A percentile compares a stretch with the other conserved stretches of the same genome.
Conservation (phyloP, 2,888 invertebrate species). For the Macrophya annulata region DNA sequence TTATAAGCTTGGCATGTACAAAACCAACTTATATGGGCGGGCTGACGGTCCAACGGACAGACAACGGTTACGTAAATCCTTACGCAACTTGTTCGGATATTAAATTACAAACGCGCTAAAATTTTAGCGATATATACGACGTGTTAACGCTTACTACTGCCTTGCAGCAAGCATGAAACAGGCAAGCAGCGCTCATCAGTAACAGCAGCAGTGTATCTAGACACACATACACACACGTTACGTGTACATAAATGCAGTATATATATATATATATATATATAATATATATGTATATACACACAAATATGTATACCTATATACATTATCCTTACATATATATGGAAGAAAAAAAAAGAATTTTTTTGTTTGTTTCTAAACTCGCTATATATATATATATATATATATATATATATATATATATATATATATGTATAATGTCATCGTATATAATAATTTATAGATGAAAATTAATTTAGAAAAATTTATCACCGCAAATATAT, state of each 20-base stretch:
- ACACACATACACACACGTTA: background rate
- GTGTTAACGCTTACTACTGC: background rate
- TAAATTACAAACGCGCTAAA: slow-evolving; percentile 47
- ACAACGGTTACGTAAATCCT: slow-evolving; percentile 46
- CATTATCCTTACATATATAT: background rate
- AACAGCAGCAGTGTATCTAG: too few relatives aligned
- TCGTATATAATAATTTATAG: too few relatives aligned
- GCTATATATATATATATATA: background rate
- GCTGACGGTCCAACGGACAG: slow-evolving; percentile 22
- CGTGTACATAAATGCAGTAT: background rate
- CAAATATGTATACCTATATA: background rate
- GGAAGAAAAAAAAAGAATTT: too few relatives aligned
- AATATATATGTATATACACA: background rate
- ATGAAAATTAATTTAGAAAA: too few relatives aligned
- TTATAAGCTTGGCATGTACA: background rate
- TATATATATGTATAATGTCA: too few relatives aligned
- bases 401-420: too few relatives aligned
- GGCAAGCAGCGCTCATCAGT: too few relatives aligned
- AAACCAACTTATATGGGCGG: slow-evolving; percentile 25
- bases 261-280: slow-evolving; percentile 7
- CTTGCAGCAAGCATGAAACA: too few relatives aligned
- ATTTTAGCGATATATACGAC: slow-evolving; percentile 24
- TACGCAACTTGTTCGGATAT: slow-evolving; percentile 44
- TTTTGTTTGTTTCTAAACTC: too few relatives aligned
- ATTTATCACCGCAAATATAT: too few relatives aligned